Evolutionary conservation across 1,140 invertebrate species (phyloP).

Genomic region (Dufourea novaeangliae): DNA sequence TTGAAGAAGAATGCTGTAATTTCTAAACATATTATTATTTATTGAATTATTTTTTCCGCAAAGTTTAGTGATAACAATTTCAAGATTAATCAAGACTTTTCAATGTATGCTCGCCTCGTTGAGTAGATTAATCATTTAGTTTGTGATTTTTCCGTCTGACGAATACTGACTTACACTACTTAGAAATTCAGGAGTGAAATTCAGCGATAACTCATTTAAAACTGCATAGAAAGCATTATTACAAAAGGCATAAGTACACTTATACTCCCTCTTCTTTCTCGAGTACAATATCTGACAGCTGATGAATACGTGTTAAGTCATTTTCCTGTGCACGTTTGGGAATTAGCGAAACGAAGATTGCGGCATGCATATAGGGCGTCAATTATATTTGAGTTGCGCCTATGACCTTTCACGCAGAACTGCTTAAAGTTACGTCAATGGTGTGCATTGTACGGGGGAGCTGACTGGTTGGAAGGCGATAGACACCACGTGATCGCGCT

Average conservation of each 20-base stretch:
- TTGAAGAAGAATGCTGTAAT: no score
- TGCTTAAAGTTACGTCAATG: slow-evolving; percentile 52
- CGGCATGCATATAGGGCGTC: not conserved
- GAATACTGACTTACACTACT: no score
- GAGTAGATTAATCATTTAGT: no score
- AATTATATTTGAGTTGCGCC: slow-evolving; percentile 32
- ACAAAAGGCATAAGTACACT: no score
- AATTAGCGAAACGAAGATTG: not conserved
- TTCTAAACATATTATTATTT: not conserved
- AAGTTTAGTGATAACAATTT: no score
- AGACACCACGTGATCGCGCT: slow-evolving; percentile 65
- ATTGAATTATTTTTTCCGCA: no score
- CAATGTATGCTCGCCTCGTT: no score
- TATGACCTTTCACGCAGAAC: slow-evolving; percentile 58
- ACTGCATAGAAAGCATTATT: not conserved
- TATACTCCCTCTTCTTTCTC: no score
- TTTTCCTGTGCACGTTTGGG: not conserved
- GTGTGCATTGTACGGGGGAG: slow-evolving; percentile 55
- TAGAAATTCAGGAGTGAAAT: no score
- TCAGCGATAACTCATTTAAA: no score
- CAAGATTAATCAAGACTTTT: no score
- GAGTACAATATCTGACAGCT: not conserved
- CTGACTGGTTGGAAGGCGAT: slow-evolving; percentile 57
- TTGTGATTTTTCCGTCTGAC: no score
- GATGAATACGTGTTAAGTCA: not conserved